Evolutionary conservation across 2,888 invertebrate genomes (phyloP).

Genomic region (Toxonevra muliebris): DNA sequence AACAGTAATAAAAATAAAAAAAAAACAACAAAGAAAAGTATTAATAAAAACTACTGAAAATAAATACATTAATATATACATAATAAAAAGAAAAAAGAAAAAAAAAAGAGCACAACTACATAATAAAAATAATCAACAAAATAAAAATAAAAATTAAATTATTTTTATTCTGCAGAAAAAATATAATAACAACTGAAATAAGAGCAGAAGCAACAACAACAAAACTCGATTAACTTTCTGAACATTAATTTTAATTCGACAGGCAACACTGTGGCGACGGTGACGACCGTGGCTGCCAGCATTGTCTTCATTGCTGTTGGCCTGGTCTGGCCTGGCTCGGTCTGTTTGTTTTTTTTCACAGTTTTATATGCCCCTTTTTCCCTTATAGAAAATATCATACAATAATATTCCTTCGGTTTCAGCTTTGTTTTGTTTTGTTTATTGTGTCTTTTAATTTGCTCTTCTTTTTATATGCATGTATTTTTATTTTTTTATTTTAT

Average conservation of each 20-base stretch:
- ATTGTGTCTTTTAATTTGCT: constrained; percentile 20
- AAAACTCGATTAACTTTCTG: constrained; percentile 59
- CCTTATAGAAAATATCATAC: background rate
- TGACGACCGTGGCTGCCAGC: background rate
- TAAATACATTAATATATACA: constrained; percentile 17
- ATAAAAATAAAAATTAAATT: constrained; percentile 25
- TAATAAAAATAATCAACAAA: constrained; percentile 34
- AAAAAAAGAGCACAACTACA: constrained; percentile 28
- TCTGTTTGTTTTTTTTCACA: constrained; percentile 3
- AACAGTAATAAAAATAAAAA: constrained; percentile 14
- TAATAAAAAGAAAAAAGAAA: constrained; percentile 35
- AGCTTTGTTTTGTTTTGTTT: background rate
- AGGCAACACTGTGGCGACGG: constrained; percentile 26
- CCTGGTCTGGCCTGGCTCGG: no score
- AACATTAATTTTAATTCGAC: constrained; percentile 62
- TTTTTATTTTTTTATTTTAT: constrained; percentile 9
- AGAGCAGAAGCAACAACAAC: constrained; percentile 42
- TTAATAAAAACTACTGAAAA: constrained; percentile 8
- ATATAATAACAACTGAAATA: constrained; percentile 7
- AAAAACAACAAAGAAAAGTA: constrained; percentile 14
- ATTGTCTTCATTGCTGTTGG: background rate
- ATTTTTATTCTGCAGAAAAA: background rate
- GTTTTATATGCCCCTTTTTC: background rate
- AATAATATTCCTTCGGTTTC: no score
- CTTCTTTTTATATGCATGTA: constrained; percentile 22